These are phyloP conservation scores for Fregetta grallaria DNA, from an alignment of 2,113 vertebrate species.

Conservation along the genomic window DNA sequence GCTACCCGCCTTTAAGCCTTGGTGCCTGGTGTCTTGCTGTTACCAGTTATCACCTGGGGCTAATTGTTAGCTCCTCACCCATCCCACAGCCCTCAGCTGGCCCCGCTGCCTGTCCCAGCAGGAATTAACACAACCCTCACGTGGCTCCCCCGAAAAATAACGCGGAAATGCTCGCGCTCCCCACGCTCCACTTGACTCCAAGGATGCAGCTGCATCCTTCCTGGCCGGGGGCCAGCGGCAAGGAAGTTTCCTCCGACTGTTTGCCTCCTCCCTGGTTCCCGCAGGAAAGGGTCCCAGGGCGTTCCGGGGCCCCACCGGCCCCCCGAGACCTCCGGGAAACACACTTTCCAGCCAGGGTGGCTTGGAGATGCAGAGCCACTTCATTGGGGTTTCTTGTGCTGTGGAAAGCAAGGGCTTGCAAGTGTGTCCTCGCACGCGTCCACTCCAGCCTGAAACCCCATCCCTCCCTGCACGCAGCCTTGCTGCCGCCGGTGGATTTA, in stretches of 20 bases:
- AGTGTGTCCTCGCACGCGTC: accelerated
- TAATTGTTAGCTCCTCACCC: background rate
- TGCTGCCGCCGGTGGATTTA: background rate
- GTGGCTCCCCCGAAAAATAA: slow-evolving; percentile 14
- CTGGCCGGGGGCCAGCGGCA: background rate
- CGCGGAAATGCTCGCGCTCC: background rate
- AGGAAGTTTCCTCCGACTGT: background rate
- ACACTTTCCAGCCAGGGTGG: background rate
- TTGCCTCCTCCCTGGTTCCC: background rate
- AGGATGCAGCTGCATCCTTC: slow-evolving; percentile 54
- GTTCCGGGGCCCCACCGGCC: accelerated
- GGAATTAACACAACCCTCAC: slow-evolving; percentile 45
- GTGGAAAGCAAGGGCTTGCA: background rate
- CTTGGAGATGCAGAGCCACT: background rate
- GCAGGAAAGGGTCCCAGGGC: background rate
- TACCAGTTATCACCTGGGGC: background rate
- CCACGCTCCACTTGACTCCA: slow-evolving; percentile 27
- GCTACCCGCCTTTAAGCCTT: background rate
- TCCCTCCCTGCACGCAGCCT: background rate
- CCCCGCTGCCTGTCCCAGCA: background rate
- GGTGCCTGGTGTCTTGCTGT: background rate
- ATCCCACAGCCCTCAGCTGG: background rate
- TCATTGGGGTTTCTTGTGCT: accelerated
- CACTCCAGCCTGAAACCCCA: background rate
- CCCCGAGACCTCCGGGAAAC: accelerated